Evolutionary conservation across 2,888 invertebrate genomes (phyloP), one percentile per base, ranked within the genome.

Genomic region (Drosophila greeni): DNA sequence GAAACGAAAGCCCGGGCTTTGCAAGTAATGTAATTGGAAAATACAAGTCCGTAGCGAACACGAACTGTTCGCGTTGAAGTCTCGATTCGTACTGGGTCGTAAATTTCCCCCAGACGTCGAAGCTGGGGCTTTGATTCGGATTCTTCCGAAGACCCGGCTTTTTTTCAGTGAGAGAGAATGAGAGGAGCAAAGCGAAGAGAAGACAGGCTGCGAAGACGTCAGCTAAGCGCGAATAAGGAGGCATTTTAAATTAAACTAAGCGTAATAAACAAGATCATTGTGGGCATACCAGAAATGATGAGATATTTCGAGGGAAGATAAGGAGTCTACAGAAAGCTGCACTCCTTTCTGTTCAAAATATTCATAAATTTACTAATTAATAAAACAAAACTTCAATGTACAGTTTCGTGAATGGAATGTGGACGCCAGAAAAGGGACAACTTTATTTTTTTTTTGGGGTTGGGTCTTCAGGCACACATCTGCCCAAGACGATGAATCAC

Each of bases 81-180:
- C 71, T 73, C 81, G 75, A 67, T 59, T 80, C 43, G 42, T 40
- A 82, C 81, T 79, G 76, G 54, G 47, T 65, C 64, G 73, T 67
- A 70, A 75, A 70, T 73, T 59, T 61, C 53, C 49, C 66, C 43
- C 14, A 49, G 66, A 71, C 49, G 43, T 48, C 52, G 39, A 55
- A 57, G 62, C 66, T 59, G 66, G 65, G 70, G 68, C 62, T 56
- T 48, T 42, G 65, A 34, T 18, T 47, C 34, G 55, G 53, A 64
- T 47, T 39, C 40, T 14, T 52, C 47, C 59, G 36, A 48, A 64
- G 51, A 61, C 54, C 62, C 61, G 68, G 57, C 67, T 29, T 57
- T 58, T 57, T 31, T 47, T 2, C 3, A 8, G 14, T 12, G 69
- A 54, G 60, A 24, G 24, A 16, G 42, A 26, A 26, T 26, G 66